Percentiles rank a stretch among this genome's conserved stretches.
Evolutionary conservation across 2,113 vertebrate species (phyloP).

Genomic region (Gallinago undulata): DNA sequence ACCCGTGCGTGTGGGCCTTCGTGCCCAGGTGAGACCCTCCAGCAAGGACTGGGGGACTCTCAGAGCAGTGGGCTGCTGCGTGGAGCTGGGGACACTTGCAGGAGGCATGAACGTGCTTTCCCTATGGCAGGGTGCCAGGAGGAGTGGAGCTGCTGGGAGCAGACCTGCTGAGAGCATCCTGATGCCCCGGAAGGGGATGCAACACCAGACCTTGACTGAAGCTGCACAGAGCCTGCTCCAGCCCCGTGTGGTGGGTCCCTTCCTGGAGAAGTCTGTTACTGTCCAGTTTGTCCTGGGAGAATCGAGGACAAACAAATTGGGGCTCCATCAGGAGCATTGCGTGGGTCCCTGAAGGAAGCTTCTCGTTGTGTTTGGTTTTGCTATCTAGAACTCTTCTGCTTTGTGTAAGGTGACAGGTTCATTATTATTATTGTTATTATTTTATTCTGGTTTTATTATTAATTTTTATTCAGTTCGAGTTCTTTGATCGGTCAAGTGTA

Average conservation of each 20-base stretch:
- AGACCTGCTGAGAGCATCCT: neutral
- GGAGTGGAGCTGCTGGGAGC: neutral
- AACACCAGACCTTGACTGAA: rapidly evolving
- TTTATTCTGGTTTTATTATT: neutral
- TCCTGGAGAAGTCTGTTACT: neutral
- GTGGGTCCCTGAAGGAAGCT: neutral
- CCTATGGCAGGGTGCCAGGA: neutral
- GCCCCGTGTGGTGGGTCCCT: rapidly evolving
- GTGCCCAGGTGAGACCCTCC: neutral
- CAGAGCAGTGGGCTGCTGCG: rapidly evolving
- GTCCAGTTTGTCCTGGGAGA: neutral
- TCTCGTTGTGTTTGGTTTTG: neutral
- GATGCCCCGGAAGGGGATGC: rapidly evolving
- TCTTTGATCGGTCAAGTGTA: neutral
- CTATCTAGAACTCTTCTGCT: neutral
- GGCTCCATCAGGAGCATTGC: neutral
- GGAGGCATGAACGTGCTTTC: rapidly evolving
- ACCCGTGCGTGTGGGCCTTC: rapidly evolving
- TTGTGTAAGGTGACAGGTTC: neutral
- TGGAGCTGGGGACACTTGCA: neutral
- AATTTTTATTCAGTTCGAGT: neutral
- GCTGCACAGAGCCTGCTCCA: rapidly evolving
- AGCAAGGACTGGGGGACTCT: neutral
- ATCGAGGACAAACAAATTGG: neutral
- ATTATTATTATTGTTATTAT: neutral